Evolutionary conservation across 2,888 invertebrate species (phyloP), one percentile per base, ranked within the genome.

Genomic region (Pocota personata): DNA sequence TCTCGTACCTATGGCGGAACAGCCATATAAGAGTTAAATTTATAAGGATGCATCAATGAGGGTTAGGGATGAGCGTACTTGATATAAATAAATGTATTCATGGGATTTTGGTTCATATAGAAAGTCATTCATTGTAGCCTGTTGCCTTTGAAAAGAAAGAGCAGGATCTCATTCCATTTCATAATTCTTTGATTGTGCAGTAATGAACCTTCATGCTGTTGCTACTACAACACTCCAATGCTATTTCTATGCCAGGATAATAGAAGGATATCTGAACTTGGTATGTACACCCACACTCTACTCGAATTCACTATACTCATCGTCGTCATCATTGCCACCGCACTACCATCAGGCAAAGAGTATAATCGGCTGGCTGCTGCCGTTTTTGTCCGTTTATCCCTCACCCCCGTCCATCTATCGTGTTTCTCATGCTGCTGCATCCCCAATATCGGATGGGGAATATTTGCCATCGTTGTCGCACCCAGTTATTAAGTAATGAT

Each of bases 401-500:
- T 3, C 43, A 32, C 52, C 48, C 16, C 10, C 16, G n/a, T 4
- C 58, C 40, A 40, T 40, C 14, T 58, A 57, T 75, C 66, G 77
- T 16, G 35, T 32, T n/a, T 43, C 55, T 57, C 71, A 43, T 69
- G 60, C 57, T 66, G 8, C 57, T 69, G 71, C 80, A 79, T 64
- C 80, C 66, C 77, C 69, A 58, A 64, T 64, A 75, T 84, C 80
- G 80, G 76, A 80, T 82, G 77, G 82, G 86, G 80, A 86, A 86
- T 86, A 86, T 86, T 86, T 86, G 86, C 82, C 86, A 86, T 82
- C 86, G 86, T 86, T 86, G 86, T 86, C 86, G 86, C 86, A 86
- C 86, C 86, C 86, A 86, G 86, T 86, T 86, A 86, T 86, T 86
- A 86, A 86, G 86, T 77, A 86, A 86, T 86, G 86, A 86, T 86